Evolutionary conservation across 2,797 vertebrate genomes (phyloP), one percentile per base, ranked within the genome.

Genomic region (Oreochromis mossambicus): DNA sequence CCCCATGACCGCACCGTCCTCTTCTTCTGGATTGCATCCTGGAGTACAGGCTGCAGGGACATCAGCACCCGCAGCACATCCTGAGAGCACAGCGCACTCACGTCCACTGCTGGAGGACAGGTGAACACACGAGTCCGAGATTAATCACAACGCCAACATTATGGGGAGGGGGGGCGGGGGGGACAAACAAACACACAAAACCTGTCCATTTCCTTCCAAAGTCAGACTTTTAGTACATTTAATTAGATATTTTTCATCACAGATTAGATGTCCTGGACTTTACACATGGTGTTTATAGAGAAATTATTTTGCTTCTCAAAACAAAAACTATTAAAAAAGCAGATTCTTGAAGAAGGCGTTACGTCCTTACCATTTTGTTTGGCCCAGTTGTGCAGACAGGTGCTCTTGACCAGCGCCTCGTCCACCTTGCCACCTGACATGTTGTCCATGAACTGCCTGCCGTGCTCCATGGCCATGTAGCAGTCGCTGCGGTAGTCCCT

Each of bases 361-460:
- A 36, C 8, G 2, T 19, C 96, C 96, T 96, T 88, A 98, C 98
- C 98, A 7, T 97, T 98, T 95, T 97, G 97, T 96, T 98, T 99
- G 84, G 97, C 97, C 99, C 99, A 99, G 83, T 97, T 97, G 91
- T 99, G 98, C 92, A 99, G 96, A 94, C 98, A 99, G 81, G 98
- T 98, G 94, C 96, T 98, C 94, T 98, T 99, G 82, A 99, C 98
- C 94, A 99, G 97, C 43, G 96, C 97, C 97, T 99, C 98, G 70
- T 99, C 99, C 89, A 99, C 98, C 90, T 99, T 99, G 78, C 98
- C 98, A 48, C 99, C 98, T 3, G 99, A 99, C 99, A 99, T 99
- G 96, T 99, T 99, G 96, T 99, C 99, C 98, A 99, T 99, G 94
- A 99, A 99, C 94, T 99, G 98, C 83, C 98, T 97, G 51, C 99